These are phyloP conservation scores for Microplitis deprimator DNA, from an alignment of 2,888 invertebrate genomes.

Conservation along the genomic window DNA sequence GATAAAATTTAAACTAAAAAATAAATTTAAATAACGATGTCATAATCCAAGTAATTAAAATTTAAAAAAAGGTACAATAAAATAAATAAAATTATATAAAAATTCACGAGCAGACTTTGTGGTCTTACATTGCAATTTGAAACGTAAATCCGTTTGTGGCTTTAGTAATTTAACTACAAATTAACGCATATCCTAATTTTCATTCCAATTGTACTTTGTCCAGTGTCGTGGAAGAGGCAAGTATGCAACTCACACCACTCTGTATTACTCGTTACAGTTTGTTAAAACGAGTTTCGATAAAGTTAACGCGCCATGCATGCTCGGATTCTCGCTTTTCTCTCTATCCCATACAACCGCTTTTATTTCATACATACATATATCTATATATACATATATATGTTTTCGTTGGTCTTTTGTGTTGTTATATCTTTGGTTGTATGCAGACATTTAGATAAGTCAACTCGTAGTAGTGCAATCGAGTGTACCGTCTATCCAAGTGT, in stretches of 20 bases:
- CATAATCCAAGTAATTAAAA: neutral
- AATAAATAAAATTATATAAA: conserved; percentile 11
- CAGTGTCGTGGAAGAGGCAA: conserved; percentile 50
- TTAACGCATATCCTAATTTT: conserved; percentile 61
- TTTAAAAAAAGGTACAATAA: neutral
- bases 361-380: conserved; percentile 13
- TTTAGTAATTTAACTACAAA: conserved; percentile 58
- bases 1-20: neutral
- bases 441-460: conserved; percentile 60
- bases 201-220: conserved; percentile 57
- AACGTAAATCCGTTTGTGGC: conserved; percentile 34
- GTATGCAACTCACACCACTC: conserved; percentile 42
- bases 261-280: conserved; percentile 50
- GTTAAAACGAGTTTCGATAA: conserved; percentile 65
- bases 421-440: conserved; percentile 46
- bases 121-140: conserved; percentile 2
- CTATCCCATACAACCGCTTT: neutral
- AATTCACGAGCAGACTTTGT: conserved; percentile 18
- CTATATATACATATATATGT: neutral
- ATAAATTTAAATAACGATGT: neutral
- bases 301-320: conserved; percentile 56
- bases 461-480: conserved; percentile 45
- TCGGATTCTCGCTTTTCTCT: conserved; percentile 36
- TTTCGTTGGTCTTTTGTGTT: conserved; percentile 21
- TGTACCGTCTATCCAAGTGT: conserved; percentile 34